Conservation (phyloP, 2,888 invertebrate genomes). For the Hymenopus coronatus region DNA sequence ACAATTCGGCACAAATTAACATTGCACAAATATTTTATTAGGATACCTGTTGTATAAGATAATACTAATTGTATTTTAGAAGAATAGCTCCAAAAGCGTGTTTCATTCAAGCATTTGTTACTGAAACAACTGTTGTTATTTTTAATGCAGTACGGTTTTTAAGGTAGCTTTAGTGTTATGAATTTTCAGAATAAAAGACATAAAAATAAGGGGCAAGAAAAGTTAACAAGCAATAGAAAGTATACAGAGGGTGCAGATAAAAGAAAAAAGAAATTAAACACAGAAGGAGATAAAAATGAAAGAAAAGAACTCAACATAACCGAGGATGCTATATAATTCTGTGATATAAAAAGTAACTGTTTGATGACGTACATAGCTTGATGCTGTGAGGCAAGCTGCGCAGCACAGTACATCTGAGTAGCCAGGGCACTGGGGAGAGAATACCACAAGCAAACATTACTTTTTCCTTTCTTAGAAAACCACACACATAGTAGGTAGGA, state of each 20-base stretch:
- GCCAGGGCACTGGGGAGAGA: conserved; percentile 91
- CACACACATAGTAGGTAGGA: neutral
- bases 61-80: neutral
- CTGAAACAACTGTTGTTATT: neutral
- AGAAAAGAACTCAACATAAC: conserved; percentile 22
- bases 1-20: neutral
- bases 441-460: conserved; percentile 39
- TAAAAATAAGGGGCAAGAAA: neutral
- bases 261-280: conserved; percentile 28
- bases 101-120: neutral
- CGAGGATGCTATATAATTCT: conserved; percentile 3
- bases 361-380: conserved; percentile 81
- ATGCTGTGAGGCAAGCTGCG: conserved; percentile 88
- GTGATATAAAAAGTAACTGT: neutral
- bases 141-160: neutral
- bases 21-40: neutral
- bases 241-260: conserved; percentile 20
- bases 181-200: neutral
- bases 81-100: neutral
- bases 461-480: conserved; percentile 5
- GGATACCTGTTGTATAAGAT: neutral
- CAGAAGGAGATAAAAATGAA: conserved; percentile 15
- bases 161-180: neutral
- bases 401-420: conserved; percentile 92
- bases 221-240: neutral